Evolutionary conservation across 2,797 vertebrate species (phyloP).

Genomic region (Enteromius afrohamiltoni): DNA sequence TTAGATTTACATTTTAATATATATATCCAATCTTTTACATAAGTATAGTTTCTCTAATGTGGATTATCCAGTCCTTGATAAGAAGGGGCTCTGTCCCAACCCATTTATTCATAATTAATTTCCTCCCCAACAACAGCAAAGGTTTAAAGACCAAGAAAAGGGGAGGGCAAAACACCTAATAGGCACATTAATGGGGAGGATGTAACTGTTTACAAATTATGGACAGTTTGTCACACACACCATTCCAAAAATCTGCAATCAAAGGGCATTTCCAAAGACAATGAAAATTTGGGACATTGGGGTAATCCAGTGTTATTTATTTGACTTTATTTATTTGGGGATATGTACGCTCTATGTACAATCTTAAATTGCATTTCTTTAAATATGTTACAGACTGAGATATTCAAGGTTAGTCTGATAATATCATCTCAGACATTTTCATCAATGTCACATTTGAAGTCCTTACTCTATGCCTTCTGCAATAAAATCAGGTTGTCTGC

Average conservation of each 20-base stretch:
- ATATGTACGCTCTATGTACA: not conserved
- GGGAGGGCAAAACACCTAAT: not conserved
- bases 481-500: not conserved
- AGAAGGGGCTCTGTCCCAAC: not conserved
- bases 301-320: not conserved
- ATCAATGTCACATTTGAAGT: not conserved
- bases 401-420: not conserved
- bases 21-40: not conserved
- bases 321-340: not conserved
- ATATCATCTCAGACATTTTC: too few relatives aligned
- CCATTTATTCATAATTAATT: not conserved
- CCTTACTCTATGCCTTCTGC: not conserved
- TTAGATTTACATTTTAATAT: not conserved
- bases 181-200: not conserved
- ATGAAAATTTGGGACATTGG: not conserved
- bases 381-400: not conserved
- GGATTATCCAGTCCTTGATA: not conserved
- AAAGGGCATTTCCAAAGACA: not conserved
- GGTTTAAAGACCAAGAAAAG: not conserved
- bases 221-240: not conserved
- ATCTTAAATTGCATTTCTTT: conserved; percentile 3
- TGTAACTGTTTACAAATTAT: not conserved
- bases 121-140: not conserved
- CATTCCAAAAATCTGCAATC: not conserved
- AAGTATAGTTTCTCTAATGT: too few relatives aligned